Conservation (phyloP, 2,888 invertebrate species). For the Cataglyphis albicans region DNA sequence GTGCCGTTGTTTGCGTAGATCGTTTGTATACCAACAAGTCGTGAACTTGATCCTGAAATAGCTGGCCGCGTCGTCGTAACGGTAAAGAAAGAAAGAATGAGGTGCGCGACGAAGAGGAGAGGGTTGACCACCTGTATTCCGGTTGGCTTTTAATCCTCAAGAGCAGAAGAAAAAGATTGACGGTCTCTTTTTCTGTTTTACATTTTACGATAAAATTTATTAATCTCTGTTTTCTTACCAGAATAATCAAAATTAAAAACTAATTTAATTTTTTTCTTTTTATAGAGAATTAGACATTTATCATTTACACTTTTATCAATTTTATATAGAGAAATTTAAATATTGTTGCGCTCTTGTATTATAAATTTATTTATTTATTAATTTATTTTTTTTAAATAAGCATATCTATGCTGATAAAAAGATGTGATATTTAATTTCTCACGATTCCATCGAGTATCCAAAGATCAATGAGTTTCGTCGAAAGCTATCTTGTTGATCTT, state of each 20-base stretch:
- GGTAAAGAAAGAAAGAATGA: conserved; percentile 42
- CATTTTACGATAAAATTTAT: neutral
- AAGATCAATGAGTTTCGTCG: conserved; percentile 34
- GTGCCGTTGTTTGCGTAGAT: conserved; percentile 59
- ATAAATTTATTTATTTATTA: neutral
- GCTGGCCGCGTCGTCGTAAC: conserved; percentile 27
- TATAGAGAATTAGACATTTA: neutral
- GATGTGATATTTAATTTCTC: conserved; percentile 11
- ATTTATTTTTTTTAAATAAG: neutral
- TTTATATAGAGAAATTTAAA: neutral
- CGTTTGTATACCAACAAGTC: conserved; percentile 60
- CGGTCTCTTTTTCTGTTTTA: neutral
- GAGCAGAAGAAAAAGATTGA: neutral
- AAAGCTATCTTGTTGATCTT: conserved; percentile 9
- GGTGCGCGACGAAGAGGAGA: neutral
- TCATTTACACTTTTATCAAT: neutral
- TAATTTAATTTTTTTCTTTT: neutral
- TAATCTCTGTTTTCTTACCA: neutral
- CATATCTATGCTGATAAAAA: neutral
- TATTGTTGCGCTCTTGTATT: neutral
- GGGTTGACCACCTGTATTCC: conserved; percentile 23
- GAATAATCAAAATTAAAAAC: neutral
- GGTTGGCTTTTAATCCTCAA: conserved; percentile 32
- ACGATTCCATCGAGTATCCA: conserved; percentile 10
- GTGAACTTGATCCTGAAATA: conserved; percentile 67